Conservation (phyloP, 2,797 vertebrate genomes). For the Lagodon rhomboides region DNA sequence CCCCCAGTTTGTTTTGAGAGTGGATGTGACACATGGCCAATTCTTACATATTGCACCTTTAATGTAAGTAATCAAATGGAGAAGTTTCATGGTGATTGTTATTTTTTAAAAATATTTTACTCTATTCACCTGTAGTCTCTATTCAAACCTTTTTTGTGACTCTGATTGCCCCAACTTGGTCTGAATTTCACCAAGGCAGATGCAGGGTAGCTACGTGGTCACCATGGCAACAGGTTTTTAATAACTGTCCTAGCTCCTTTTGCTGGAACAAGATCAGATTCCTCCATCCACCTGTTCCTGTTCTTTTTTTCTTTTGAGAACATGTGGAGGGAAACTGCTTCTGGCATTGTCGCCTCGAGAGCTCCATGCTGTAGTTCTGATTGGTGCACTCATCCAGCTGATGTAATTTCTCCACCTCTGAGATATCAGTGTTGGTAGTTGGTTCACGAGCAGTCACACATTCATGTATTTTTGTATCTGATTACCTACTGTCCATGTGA, state of each 20-base stretch:
- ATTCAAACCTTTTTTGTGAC: neutral
- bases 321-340: slow-evolving; percentile 46
- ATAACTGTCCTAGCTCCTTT: slow-evolving; percentile 58
- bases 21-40: no score
- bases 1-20: no score
- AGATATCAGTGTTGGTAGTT: slow-evolving; percentile 43
- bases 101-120: no score
- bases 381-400: slow-evolving; percentile 36
- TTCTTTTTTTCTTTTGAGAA: slow-evolving; percentile 32
- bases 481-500: slow-evolving; percentile 56
- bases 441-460: slow-evolving; percentile 29
- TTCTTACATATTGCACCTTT: no score
- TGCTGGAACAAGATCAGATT: slow-evolving; percentile 49
- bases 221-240: slow-evolving; percentile 70
- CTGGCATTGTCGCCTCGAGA: slow-evolving; percentile 35
- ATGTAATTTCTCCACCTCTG: slow-evolving; percentile 49
- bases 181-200: slow-evolving; percentile 34
- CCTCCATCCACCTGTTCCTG: slow-evolving; percentile 53
- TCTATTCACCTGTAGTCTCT: no score
- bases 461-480: slow-evolving; percentile 33
- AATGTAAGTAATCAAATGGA: no score
- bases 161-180: slow-evolving; percentile 37
- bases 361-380: slow-evolving; percentile 37
- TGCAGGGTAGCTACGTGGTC: slow-evolving; percentile 52
- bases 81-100: no score